Evolutionary conservation across 2,888 invertebrate species (phyloP).

Genomic region (Steinernema scapterisci): DNA sequence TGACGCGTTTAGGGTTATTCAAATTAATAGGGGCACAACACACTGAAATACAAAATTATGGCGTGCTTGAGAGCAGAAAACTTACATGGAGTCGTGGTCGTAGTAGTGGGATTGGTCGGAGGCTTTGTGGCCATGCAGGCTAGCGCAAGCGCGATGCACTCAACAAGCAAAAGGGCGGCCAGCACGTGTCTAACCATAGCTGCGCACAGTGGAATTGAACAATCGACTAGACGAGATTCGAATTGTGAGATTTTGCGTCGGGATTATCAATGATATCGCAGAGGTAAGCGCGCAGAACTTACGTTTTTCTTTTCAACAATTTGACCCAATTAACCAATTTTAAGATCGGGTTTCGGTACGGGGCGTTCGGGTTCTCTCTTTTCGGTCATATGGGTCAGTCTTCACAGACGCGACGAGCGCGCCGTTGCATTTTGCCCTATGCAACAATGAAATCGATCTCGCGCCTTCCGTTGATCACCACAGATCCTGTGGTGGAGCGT

Average conservation of each 20-base stretch:
- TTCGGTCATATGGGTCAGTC: conserved; percentile 26
- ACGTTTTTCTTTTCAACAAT: conserved; percentile 31
- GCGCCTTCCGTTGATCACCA: not conserved
- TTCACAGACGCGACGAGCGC: not conserved
- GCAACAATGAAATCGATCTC: conserved; percentile 18
- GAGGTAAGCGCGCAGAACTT: conserved; percentile 25
- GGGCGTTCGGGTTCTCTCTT: not conserved
- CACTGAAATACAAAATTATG: conserved; percentile 35
- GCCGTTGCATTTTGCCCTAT: conserved; percentile 24
- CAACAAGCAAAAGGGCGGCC: not conserved
- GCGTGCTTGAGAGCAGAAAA: not conserved
- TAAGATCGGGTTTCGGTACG: conserved; percentile 19
- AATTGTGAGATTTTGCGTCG: conserved; percentile 16
- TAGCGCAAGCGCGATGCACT: not conserved
- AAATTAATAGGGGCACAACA: conserved; percentile 37
- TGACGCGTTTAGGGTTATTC: conserved; percentile 36
- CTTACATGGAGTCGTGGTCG: conserved; percentile 24
- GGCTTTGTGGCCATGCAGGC: conserved; percentile 27
- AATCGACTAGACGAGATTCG: not conserved
- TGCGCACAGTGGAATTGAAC: not conserved
- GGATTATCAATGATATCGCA: conserved; percentile 28
- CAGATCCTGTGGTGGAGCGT: not conserved
- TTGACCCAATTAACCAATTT: conserved; percentile 30
- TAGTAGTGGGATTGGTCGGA: not conserved
- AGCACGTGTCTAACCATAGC: not conserved